Evolutionary conservation across 2,797 vertebrate genomes (phyloP).

Genomic region (Cyprinodon diabolis): DNA sequence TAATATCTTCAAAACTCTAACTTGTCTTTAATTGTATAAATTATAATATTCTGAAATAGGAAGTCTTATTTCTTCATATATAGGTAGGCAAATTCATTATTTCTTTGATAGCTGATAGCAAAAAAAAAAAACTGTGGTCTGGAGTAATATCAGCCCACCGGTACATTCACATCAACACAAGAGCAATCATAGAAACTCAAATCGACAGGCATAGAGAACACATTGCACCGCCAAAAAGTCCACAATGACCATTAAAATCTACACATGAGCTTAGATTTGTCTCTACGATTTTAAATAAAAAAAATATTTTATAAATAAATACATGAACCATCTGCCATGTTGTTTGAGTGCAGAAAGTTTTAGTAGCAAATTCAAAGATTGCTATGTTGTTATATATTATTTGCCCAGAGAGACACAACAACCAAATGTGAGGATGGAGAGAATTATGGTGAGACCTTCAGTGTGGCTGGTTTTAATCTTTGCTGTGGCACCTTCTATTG

Average conservation of each 20-base stretch:
- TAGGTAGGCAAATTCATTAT: background rate
- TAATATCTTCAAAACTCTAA: background rate
- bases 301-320: background rate
- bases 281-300: background rate
- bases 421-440: constrained; percentile 18
- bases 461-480: constrained; percentile 74
- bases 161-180: background rate
- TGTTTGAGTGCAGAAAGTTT: constrained; percentile 6
- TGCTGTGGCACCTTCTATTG: constrained; percentile 61
- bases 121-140: background rate
- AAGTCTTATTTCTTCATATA: background rate
- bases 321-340: background rate
- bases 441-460: constrained; percentile 62
- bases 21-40: background rate
- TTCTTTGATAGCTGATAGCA: background rate
- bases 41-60: background rate
- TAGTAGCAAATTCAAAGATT: constrained; percentile 10
- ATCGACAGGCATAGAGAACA: background rate
- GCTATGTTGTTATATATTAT: constrained; percentile 10
- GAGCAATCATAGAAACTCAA: background rate
- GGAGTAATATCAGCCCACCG: background rate
- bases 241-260: background rate
- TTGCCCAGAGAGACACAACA: constrained; percentile 26
- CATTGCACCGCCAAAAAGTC: background rate
- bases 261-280: background rate